Conservation (phyloP, 1,140 invertebrate genomes). For the Mycetomoellerius zeteki region DNA sequence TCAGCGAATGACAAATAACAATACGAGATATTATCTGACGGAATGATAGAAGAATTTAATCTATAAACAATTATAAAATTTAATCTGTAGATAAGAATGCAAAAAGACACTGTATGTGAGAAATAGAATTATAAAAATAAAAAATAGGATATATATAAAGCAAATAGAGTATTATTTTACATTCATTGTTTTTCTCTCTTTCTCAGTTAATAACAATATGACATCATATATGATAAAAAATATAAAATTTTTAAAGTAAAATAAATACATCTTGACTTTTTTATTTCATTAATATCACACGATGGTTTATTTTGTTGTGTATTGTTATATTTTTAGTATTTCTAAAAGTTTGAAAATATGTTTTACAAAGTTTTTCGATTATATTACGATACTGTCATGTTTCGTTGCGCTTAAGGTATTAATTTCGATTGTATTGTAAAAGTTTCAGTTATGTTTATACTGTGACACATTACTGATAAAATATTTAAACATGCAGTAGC, state of each 20-base stretch:
- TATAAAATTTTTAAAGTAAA: neutral
- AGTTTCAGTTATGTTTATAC: neutral
- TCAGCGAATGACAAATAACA: too few species aligned
- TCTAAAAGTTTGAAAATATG: neutral
- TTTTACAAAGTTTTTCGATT: slow-evolving; percentile 14
- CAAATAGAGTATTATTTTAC: neutral
- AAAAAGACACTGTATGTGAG: neutral
- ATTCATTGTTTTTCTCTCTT: neutral
- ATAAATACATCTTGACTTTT: neutral
- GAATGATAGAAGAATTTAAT: neutral
- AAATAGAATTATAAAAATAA: neutral
- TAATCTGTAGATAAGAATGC: neutral
- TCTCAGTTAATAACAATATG: neutral
- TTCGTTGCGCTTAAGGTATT: neutral
- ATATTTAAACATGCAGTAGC: neutral
- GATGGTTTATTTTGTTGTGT: neutral
- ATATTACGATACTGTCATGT: neutral
- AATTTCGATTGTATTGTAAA: neutral
- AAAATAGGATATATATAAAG: neutral
- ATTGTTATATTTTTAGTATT: neutral
- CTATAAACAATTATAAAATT: neutral
- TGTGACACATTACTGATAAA: neutral
- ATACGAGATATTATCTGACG: neutral
- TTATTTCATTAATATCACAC: neutral
- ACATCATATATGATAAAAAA: neutral